A percentile compares a stretch with the other conserved stretches of the same genome.
Conservation (phyloP, 2,797 vertebrate genomes). For the Xenentodon cancila region DNA sequence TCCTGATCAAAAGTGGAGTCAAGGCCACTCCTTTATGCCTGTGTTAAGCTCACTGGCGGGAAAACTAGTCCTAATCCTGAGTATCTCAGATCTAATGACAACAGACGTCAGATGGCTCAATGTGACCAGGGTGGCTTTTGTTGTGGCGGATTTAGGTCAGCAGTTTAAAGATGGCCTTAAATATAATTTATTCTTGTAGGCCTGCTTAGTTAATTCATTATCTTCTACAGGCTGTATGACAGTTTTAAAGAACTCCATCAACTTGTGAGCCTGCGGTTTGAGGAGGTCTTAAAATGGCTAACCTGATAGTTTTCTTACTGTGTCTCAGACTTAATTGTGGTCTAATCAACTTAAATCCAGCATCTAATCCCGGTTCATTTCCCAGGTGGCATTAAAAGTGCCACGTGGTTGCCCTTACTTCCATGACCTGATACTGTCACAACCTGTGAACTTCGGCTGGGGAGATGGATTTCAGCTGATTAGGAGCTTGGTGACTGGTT, state of each 20-base stretch:
- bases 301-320: conserved; percentile 36
- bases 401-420: conserved; percentile 49
- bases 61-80: conserved; percentile 79
- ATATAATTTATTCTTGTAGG: conserved; percentile 67
- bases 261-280: conserved; percentile 12
- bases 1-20: conserved; percentile 46
- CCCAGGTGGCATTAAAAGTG: conserved; percentile 63
- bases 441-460: conserved; percentile 56
- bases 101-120: conserved; percentile 80
- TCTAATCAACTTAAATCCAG: conserved; percentile 49
- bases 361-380: conserved; percentile 65
- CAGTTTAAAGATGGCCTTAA: conserved; percentile 69
- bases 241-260: conserved; percentile 1
- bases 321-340: conserved; percentile 36
- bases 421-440: conserved; percentile 39
- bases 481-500: conserved; percentile 49
- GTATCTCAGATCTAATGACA: conserved; percentile 79
- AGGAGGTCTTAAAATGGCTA: conserved; percentile 20
- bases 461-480: conserved; percentile 52
- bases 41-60: conserved; percentile 60
- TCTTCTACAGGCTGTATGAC: background rate
- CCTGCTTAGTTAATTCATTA: conserved; percentile 47
- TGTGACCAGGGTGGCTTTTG: conserved; percentile 78
- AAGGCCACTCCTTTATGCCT: conserved; percentile 61
- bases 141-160: conserved; percentile 80